phyloP scores from a whole-genome alignment of 2,888 invertebrate species.

The Netelia inedita region DNA sequence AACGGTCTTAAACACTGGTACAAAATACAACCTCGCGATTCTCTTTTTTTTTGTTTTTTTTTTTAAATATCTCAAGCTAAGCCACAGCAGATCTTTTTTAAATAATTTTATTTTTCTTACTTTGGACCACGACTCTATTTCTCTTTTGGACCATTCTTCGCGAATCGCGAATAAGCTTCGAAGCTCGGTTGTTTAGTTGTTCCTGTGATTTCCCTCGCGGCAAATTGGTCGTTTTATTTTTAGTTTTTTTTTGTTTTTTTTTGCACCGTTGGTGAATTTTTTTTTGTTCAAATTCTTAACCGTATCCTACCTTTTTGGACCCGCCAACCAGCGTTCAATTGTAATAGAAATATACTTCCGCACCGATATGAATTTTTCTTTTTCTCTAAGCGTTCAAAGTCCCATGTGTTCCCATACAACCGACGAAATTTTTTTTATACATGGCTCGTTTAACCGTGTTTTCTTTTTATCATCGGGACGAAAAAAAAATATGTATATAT shows the following conservation, averaged over 20 bases:
- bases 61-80: constrained; percentile 69
- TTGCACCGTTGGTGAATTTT: constrained; percentile 40
- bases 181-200: constrained; percentile 27
- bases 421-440: constrained; percentile 7
- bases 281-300: constrained; percentile 70
- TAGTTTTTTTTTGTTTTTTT: constrained; percentile 35
- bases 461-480: constrained; percentile 6
- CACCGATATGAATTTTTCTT: constrained; percentile 52
- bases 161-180: constrained; percentile 47
- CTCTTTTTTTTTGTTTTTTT: constrained; percentile 8
- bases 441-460: neutral
- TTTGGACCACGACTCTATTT: constrained; percentile 72
- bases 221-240: constrained; percentile 11
- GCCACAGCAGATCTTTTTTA: constrained; percentile 76
- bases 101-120: constrained; percentile 32
- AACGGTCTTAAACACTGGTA: constrained; percentile 62
- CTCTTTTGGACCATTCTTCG: constrained; percentile 64
- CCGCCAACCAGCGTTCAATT: constrained; percentile 84
- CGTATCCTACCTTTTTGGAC: constrained; percentile 85
- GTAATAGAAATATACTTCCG: constrained; percentile 72
- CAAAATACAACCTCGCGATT: constrained; percentile 70
- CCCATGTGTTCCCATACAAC: neutral
- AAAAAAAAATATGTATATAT: constrained; percentile 15
- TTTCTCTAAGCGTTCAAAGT: constrained; percentile 12
- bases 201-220: neutral